A percentile compares a stretch with the other conserved stretches of the same genome.
Evolutionary conservation across 2,888 invertebrate genomes (phyloP).

Genomic region (Hemicrepidius hirtus): DNA sequence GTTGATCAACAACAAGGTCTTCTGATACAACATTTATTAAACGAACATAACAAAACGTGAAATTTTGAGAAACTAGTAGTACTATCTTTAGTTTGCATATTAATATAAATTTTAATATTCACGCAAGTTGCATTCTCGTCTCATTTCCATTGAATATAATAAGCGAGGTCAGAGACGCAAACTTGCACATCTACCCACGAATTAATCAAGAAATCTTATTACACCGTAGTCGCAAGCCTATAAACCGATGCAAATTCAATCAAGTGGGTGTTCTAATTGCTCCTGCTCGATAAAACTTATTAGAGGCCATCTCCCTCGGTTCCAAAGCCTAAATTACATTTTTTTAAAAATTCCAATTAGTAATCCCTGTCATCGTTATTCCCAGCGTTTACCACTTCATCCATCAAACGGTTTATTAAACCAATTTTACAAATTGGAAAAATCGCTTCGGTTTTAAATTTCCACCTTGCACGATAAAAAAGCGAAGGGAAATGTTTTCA

Average conservation of each 20-base stretch:
- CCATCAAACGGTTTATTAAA: not conserved
- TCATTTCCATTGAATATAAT: conserved; percentile 9
- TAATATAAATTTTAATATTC: too few species aligned
- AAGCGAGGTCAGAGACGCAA: conserved; percentile 14
- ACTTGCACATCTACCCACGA: conserved; percentile 10
- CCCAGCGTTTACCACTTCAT: not conserved
- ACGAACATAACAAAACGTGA: too few species aligned
- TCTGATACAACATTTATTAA: too few species aligned
- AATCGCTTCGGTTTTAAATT: not conserved
- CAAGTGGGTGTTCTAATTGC: conserved; percentile 23
- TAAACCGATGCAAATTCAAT: conserved; percentile 13
- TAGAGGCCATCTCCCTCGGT: too few species aligned
- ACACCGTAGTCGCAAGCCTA: not conserved
- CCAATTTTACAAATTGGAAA: conserved; percentile 20
- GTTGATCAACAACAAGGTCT: too few species aligned
- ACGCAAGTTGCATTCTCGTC: not conserved
- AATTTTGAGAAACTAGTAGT: too few species aligned
- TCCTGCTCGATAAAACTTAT: not conserved
- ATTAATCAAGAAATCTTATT: conserved; percentile 18
- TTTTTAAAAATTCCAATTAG: not conserved
- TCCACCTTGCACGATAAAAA: not conserved
- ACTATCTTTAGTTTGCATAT: too few species aligned
- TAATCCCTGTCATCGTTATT: not conserved
- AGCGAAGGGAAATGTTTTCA: conserved; percentile 41
- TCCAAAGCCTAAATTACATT: too few species aligned